phyloP scores from a whole-genome alignment of 2,888 invertebrate genomes.

The Drosophila borborema region DNA sequence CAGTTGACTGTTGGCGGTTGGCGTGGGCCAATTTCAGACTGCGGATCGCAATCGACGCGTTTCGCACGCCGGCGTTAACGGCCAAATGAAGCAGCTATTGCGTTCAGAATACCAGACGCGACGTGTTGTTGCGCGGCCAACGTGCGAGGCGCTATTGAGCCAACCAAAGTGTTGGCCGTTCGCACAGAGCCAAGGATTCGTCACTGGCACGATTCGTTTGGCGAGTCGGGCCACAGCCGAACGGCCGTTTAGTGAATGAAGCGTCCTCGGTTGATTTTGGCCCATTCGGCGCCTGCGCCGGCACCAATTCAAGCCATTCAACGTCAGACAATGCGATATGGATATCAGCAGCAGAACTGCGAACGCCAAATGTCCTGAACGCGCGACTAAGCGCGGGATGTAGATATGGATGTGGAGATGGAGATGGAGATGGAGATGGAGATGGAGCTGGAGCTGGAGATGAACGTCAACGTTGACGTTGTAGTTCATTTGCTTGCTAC shows the following conservation, averaged over 20 bases:
- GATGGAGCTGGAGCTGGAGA: not conserved
- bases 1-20: no score
- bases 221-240: constrained; percentile 8
- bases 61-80: constrained; percentile 43
- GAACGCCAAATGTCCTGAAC: constrained; percentile 1
- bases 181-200: constrained; percentile 47
- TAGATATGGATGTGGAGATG: not conserved
- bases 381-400: not conserved
- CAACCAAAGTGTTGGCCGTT: constrained; percentile 33
- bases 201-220: constrained; percentile 7
- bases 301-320: constrained; percentile 27
- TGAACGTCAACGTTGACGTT: constrained; percentile 23
- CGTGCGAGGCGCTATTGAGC: constrained; percentile 67
- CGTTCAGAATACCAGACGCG: constrained; percentile 12
- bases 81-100: not conserved
- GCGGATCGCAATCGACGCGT: constrained; percentile 44
- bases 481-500: constrained; percentile 62
- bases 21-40: constrained; percentile 10
- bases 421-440: not conserved
- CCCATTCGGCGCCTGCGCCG: constrained; percentile 57
- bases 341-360: constrained; percentile 31
- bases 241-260: constrained; percentile 64
- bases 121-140: constrained; percentile 68
- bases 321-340: constrained; percentile 25
- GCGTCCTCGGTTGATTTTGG: constrained; percentile 9